Percentiles rank a stretch among this genome's conserved stretches.
Conservation (phyloP, 2,888 invertebrate genomes). For the Callimorpha dominula region DNA sequence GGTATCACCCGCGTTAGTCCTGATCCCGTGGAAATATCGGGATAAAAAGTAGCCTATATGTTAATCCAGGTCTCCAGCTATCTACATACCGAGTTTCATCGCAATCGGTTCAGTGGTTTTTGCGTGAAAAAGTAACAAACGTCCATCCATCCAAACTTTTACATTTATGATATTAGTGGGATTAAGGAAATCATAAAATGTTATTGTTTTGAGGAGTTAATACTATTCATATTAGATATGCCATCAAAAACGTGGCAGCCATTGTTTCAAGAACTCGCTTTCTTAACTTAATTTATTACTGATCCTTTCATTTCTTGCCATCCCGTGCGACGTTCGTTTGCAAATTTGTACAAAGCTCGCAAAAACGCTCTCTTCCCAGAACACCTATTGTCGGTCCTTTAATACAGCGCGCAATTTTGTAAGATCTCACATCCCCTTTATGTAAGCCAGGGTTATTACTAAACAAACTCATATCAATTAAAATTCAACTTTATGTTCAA, state of each 20-base stretch:
- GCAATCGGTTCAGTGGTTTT: no score
- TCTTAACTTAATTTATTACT: constrained; percentile 34
- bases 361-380: constrained; percentile 78
- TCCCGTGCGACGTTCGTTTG: constrained; percentile 68
- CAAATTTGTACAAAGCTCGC: constrained; percentile 80
- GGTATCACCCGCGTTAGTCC: no score
- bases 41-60: no score
- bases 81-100: no score
- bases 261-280: constrained; percentile 49
- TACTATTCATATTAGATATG: not conserved
- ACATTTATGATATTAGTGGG: no score
- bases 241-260: not conserved
- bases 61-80: no score
- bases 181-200: no score
- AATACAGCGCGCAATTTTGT: constrained; percentile 82
- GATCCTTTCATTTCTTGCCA: constrained; percentile 57
- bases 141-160: no score
- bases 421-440: constrained; percentile 81
- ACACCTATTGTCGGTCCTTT: constrained; percentile 78
- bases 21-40: no score
- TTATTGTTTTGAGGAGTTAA: no score
- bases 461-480: constrained; percentile 43
- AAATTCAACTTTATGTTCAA: constrained; percentile 41
- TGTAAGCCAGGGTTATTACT: constrained; percentile 79
- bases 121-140: no score